Evolutionary conservation across 2,797 vertebrate species (phyloP).

Genomic region (Tauraco hartlaubi): DNA sequence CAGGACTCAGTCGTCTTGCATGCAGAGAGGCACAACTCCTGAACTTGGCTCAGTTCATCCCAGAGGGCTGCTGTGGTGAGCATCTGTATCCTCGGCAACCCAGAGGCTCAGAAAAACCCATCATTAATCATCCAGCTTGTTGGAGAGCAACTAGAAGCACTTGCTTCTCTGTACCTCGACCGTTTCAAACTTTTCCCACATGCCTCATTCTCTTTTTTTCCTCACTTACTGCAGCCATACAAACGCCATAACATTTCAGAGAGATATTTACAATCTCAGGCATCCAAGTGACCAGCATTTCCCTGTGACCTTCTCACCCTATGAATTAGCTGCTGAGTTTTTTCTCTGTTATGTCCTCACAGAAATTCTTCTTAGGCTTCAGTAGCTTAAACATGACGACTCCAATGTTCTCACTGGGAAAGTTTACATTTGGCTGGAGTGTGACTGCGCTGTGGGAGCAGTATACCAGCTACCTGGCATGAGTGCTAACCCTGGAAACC

Average conservation of each 20-base stretch:
- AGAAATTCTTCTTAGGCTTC: not conserved
- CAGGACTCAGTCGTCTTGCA: not conserved
- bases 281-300: constrained; percentile 20
- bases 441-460: not conserved
- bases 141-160: not conserved
- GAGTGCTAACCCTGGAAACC: not conserved
- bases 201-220: not conserved
- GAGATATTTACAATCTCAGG: constrained; percentile 39
- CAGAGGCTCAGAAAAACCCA: not conserved
- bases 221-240: not conserved
- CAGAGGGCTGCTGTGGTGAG: not conserved
- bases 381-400: not conserved
- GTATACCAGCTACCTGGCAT: not conserved
- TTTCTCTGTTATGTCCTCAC: not conserved
- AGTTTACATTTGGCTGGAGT: constrained; percentile 1
- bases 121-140: not conserved
- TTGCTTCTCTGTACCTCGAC: not conserved
- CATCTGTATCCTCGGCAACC: not conserved
- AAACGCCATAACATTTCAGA: not conserved
- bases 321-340: not conserved
- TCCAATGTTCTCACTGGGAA: not conserved
- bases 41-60: not conserved
- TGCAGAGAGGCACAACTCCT: not conserved
- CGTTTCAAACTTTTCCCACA: not conserved
- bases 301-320: constrained; percentile 47